Base-by-base conservation (phyloP, 2,797 vertebrate genomes). In the Dipus sagitta region DNA sequence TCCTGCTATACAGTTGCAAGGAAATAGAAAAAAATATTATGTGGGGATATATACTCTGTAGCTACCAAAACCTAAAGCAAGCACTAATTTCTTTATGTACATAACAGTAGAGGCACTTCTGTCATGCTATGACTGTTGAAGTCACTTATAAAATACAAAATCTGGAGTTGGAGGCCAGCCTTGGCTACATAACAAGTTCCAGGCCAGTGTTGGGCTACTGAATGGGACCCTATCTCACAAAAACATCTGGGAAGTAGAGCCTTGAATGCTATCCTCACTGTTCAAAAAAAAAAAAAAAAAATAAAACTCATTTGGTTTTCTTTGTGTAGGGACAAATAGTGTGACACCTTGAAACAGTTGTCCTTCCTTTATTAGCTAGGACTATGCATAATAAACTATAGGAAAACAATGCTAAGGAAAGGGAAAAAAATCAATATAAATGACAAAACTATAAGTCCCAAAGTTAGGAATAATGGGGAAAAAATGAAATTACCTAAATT, bases 1-100 rank as follows among this genome's bases (percentile, higher is more conserved):
- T 90, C 10, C 54, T 93, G 75, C 65, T 74, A 64, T 21, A 88
- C 74, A 74, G 47, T 38, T 95, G 32, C 72, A 94, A 95, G 88
- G 42, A 96, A 83, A 78, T 86, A 47, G 42, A 14, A 32, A 14
- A 32, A 94, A 77, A 21, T 74, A 64, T 81, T n/a, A 87, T 20
- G 5, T 72, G 20, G n/a, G 2, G 10, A 77, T 38, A 74, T 81
- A 76, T 14, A 78, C 30, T 64, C 75, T 76, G 26, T 88, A 93
- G 87, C 81, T 81, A 77, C 77, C 65, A 77, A 86, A 85, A n/a
- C 4, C 9, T 71, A 87, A 94, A 93, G 70, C 30, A 76, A 86
- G 67, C 18, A 60, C 17, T 47, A 85, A 32, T 64, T 70, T n/a
- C 15, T 90, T 52, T 28, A 47, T 64, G 20, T 64, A 9, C 11